Evolutionary conservation across 2,113 vertebrate species (phyloP), one percentile per base, ranked within the genome.

Genomic region (Ceuthmochares aereus): DNA sequence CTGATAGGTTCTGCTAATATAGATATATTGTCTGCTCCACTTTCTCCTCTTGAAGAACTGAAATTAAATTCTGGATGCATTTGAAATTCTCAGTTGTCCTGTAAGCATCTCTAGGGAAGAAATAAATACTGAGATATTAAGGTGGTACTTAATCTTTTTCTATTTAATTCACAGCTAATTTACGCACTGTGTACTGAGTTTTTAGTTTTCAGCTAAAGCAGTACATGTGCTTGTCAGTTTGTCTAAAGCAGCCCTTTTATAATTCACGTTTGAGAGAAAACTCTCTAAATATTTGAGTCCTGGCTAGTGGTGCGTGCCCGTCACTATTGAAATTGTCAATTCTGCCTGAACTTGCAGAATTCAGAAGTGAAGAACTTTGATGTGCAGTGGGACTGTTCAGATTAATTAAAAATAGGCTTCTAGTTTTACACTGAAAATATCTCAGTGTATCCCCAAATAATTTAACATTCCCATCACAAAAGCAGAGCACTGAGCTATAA

Each of bases 391-490:
- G 83, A 45, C 29, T 79, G 63, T 93, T 82, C 81, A 49, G 73
- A 81, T 88, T 95, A 79, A 86, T 94, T 93, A 75, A 96, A 93
- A 96, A 76, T 66, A 92, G 37, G 36, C 10, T 77, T 68, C 40
- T 69, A 9, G 66, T 91, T 92, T 93, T 66, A 23, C 36, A 58
- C 7, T 37, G 55, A 56, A 95, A 69, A 66, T 69, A 74, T 55
- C 66, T 92, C 40, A 16, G 29, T 77, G 55, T 64, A 88, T 93
- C 60, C 34, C 52, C 42, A 72, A 56, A 62, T 76, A 94, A 59
- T 84, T 84, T 40, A 92, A 16, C 2, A 2, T 85, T 95, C 34
- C 59, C 64, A 40, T 90, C 20, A 52, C 0, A 0, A 84, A 87
- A 81, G 75, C 78, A 74, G 93, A 90, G 43, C 37, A 36, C 47